Evolutionary conservation across 1,140 invertebrate species (phyloP).

Genomic region (Drosophila sucinea): DNA sequence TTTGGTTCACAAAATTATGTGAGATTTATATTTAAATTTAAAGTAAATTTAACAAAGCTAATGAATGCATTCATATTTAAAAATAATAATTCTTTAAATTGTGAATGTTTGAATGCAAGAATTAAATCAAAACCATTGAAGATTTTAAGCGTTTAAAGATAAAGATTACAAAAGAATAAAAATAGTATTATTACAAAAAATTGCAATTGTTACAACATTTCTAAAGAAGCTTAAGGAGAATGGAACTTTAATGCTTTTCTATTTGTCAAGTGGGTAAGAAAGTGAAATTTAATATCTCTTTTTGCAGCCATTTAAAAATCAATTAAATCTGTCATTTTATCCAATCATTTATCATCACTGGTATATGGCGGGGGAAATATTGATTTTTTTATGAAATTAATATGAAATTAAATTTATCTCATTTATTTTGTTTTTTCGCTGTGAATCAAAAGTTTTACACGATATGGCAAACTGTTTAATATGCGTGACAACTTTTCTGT

Average conservation of each 20-base stretch:
- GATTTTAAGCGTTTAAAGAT: no score
- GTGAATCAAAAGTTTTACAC: not conserved
- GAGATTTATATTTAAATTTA: no score
- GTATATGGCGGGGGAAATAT: not conserved
- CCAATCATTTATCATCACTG: not conserved
- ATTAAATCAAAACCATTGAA: no score
- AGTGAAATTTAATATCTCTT: not conserved
- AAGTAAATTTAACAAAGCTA: no score
- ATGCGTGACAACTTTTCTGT: not conserved
- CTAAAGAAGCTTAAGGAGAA: not conserved
- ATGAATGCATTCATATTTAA: no score
- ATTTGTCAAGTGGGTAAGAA: not conserved
- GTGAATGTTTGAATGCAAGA: no score
- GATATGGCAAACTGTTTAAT: not conserved
- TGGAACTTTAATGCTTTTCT: not conserved
- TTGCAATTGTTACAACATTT: not conserved
- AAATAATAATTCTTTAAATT: no score
- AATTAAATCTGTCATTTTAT: slow-evolving; percentile 6
- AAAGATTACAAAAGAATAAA: no score
- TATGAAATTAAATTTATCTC: not conserved
- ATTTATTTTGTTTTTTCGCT: not conserved
- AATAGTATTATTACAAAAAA: not conserved
- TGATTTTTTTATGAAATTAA: not conserved
- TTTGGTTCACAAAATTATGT: no score
- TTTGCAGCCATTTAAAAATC: not conserved